Base-by-base conservation (phyloP, 2,888 invertebrate genomes). In the Nomada ruficornis region DNA sequence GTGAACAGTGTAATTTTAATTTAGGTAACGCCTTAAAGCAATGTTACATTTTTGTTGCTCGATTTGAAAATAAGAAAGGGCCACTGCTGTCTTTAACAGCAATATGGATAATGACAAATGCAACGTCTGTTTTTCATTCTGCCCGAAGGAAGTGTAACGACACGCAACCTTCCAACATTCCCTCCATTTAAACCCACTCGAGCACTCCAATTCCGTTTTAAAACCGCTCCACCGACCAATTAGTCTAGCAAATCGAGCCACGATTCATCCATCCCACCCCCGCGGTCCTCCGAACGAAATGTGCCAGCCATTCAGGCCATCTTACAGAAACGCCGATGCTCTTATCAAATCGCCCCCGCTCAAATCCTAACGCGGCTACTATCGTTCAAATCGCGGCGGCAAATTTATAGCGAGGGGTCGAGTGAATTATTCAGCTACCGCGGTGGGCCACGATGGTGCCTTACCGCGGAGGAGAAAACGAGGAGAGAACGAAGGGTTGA, bases 391-490 rank as follows among this genome's bases (percentile, higher is more conserved):
- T 29, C n/a, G 36, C n/a, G 18, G 23, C 29, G 5, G 0, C 42
- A 29, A 65, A 73, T 36, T 15, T 65, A 65, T 77, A 44, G 65
- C 44, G 29, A 23, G 10, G 20, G 50, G 29, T 60, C 54, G 54
- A 42, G 64, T 50, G 50, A 63, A 77, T 67, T 71, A 71, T 77
- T 42, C 60, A 15, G n/a, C 54, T 57, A 15, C 23, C n/a, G 29
- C 18, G 55, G 44, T 47, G 29, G 42, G 60, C 59, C 29, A 7
- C 42, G 54, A 3, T 29, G 29, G 2, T n/a, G 0, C 52, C 13
- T 15, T 20, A n/a, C 57, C 23, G 57, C 26, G 57, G 3, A 13
- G 9, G 26, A 20, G 36, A 42, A 29, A 44, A 55, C 57, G 47
- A 7, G 11, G 36, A 9, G 36, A 20, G 47, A 18, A 23, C 26